Evolutionary conservation across 2,888 invertebrate genomes (phyloP), one percentile per base, ranked within the genome.

Genomic region (Conus canariensis): DNA sequence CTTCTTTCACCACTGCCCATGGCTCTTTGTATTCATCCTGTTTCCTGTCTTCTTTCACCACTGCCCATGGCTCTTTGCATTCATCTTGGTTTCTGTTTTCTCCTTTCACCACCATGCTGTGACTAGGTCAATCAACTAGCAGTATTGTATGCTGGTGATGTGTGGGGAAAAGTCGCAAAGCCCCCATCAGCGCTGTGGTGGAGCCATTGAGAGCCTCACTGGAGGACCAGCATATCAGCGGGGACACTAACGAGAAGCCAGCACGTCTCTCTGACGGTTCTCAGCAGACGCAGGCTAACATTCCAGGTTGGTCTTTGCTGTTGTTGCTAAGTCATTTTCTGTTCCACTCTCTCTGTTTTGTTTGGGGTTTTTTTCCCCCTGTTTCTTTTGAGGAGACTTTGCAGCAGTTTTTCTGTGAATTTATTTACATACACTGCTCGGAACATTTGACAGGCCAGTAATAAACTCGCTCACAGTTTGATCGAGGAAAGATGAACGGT

Each of bases 121-220:
- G 45, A 45, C 45, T 64, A 16, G 1, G 64, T 64, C 12, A 64
- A 7, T 16, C 2, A 45, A 3, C 1, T 64, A 5, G 64, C 16
- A 14, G 64, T 64, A 16, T 14, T 64, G 12, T 16, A 7, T 64
- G 64, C 16, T 64, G 5, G 10, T 64, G 64, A 14, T 83, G 19
- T 45, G 14, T 83, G 92, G 93, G 91, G 16, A 92, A 91, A 87
- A 91, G 89, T 70, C 85, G 88, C n/a, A 92, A 92, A 60, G 87
- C 90, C 25, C 90, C 91, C 16, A 90, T 92, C 22, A 92, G 91
- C 59, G 91, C 92, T 25, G 92, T 92, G 16, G 91, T 93, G 3
- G 92, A 93, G 80, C 92, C 92, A 7, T 45, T 93, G 88, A 59
- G 92, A 22, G 92, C 91, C 82, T 92, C 93, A 16, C 88, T 93